A percentile compares a stretch with the other conserved stretches of the same genome.
Evolutionary conservation across 2,113 vertebrate genomes (phyloP).

Genomic region (Psilopsiagon aymara): DNA sequence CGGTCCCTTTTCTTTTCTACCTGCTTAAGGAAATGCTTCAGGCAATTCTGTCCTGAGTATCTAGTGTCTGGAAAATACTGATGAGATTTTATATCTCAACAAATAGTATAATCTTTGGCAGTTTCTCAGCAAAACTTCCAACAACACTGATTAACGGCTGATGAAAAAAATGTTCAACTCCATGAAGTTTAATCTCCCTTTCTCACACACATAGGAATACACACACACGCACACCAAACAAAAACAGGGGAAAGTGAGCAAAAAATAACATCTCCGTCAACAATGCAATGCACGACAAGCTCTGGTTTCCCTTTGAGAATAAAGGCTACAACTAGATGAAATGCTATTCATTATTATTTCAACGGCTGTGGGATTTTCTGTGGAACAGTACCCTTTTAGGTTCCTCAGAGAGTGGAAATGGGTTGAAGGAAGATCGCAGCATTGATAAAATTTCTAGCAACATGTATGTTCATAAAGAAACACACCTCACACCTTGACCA

Average conservation of each 20-base stretch:
- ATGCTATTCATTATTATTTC: not conserved
- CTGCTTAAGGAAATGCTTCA: not conserved
- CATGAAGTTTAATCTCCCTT: not conserved
- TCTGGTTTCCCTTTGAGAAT: not conserved
- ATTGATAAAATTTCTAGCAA: not conserved
- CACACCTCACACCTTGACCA: not conserved
- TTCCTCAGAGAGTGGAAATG: not conserved
- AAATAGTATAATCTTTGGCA: not conserved
- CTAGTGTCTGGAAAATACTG: not conserved
- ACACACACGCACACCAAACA: not conserved
- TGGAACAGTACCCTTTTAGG: not conserved
- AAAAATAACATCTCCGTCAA: not conserved
- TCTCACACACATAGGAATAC: not conserved
- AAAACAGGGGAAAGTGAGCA: not conserved
- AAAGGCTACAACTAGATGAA: not conserved
- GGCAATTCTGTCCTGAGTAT: not conserved
- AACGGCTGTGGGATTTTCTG: not conserved
- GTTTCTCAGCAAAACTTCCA: not conserved
- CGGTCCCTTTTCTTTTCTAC: not conserved
- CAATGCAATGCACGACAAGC: not conserved
- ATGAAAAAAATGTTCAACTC: not conserved
- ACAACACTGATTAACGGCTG: not conserved
- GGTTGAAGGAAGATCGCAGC: not conserved
- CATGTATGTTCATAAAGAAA: rapidly evolving
- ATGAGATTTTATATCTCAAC: not conserved